Base-by-base conservation (phyloP, 2,797 vertebrate species). In the Acanthurus tractus region DNA sequence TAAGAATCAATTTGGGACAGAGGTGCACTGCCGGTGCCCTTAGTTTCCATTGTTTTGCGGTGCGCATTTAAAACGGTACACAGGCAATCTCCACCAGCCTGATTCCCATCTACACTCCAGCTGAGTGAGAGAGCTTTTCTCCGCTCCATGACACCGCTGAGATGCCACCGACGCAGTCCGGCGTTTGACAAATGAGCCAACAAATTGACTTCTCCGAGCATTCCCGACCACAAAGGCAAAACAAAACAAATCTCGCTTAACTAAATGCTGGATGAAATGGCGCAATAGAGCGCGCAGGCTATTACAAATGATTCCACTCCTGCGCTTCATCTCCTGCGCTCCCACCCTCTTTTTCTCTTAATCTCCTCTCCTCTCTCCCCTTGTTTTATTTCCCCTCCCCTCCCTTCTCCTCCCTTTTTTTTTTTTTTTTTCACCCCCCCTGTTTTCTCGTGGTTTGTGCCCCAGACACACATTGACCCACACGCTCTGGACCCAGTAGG, bases 141-240 rank as follows among this genome's bases (percentile, higher is more conserved):
- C 67, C 66, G 80, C 91, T 86, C 86, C 81, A 56, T 38, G 84
- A 82, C 84, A 58, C 83, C 40, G 69, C 74, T 40, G 82, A 78
- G 88, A 89, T 61, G 87, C 86, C 76, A 55, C 81, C 61, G 87
- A 91, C 86, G 81, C 86, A 85, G 82, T 89, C 91, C 90, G 42
- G 83, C 81, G 49, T 92, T 90, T 92, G 93, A 94, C 92, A 94
- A 94, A 94, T 88, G 93, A 94, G 92, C 79, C 92, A 86, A 91
- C 91, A 94, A 94, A 94, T 93, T 92, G 91, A 93, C 94, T 92
- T 87, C 87, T 86, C 79, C 56, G 61, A 85, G 82, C 82, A 58
- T 88, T 86, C 64, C 40, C 22, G 64, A 73, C 83, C 86, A 88
- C 89, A 83, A 76, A 89, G 80, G 84, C 83, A 92, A 91, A 90